Evolutionary conservation across 2,888 invertebrate species (phyloP), one percentile per base, ranked within the genome.

Genomic region (Megamerina dolium): DNA sequence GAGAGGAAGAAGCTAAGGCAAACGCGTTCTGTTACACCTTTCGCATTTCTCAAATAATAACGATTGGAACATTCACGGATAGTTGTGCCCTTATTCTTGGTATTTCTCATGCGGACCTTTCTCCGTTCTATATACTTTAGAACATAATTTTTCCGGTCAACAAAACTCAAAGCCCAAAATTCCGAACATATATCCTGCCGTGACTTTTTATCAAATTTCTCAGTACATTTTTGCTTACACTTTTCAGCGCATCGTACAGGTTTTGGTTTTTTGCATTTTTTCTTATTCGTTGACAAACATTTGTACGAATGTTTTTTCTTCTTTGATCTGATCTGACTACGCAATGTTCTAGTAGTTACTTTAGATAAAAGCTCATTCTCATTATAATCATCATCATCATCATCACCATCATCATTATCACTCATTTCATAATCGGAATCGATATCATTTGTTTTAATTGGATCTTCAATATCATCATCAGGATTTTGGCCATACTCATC

Each of bases 1-100:
- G 48, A 40, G 14, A 46, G 48, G 29, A 55, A 55, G 34, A 53
- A 56, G 33, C 50, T 51, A 3, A 49, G 45, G 21, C 54, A 56
- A 0, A 56, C 51, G 20, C 50, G 38, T 9, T 41, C 40, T 4
- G 21, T 21, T 4, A 31, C 42, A 13, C 45, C 49, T 3, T 33
- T 33, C 10, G 31, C 34, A 6, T 46, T 41, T n/a, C 33, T 31
- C 3, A 55, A 34, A 20, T 42, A 53, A 30, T 55, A 54, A 18
- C 43, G 45, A 35, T 45, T 50, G 9, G 51, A 51, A 23, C 41
- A 46, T n/a, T 47, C 45, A 4, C 51, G 45, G 4, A 21, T 5
- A 34, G 27, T 43, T 9, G 10, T 17, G 20, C 32, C 26, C 14
- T 33, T 43, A 12, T n/a, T n/a, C n/a, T 49, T 37, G 43, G 29